Percentiles rank a stretch among this genome's conserved stretches.
Evolutionary conservation across 1,140 invertebrate species (phyloP).

Genomic region (Papilio helenus): DNA sequence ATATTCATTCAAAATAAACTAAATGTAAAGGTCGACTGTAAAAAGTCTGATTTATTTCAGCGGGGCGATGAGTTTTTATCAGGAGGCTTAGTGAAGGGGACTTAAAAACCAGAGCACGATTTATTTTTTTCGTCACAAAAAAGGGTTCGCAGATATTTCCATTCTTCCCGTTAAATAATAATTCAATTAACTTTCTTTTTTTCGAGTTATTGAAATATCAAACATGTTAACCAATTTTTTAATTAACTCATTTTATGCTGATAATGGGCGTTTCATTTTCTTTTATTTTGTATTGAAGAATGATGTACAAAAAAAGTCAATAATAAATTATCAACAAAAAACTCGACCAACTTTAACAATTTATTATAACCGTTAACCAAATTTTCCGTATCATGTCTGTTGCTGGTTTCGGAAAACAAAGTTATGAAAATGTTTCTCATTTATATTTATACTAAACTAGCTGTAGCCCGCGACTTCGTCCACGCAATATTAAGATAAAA

Average conservation of each 20-base stretch:
- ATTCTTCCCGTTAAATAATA: conserved; percentile 25
- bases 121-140: conserved; percentile 10
- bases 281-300: background rate
- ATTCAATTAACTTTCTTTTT: conserved; percentile 19
- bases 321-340: background rate
- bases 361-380: background rate
- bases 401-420: background rate
- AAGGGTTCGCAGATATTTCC: conserved; percentile 11
- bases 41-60: conserved; percentile 29
- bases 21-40: conserved; percentile 3
- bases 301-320: background rate
- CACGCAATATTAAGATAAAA: no score
- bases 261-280: background rate
- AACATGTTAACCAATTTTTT: background rate
- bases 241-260: background rate
- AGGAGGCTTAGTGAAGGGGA: background rate
- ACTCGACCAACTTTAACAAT: conserved; percentile 1
- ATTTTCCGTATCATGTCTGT: background rate
- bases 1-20: background rate
- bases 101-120: conserved; percentile 23
- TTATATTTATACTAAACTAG: background rate
- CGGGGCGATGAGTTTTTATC: conserved; percentile 18
- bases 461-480: no score
- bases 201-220: background rate
- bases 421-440: background rate